Percentiles rank a stretch among this genome's conserved stretches.
Evolutionary conservation across 1,140 invertebrate species (phyloP).

Genomic region (Pseudomyrmex gracilis): DNA sequence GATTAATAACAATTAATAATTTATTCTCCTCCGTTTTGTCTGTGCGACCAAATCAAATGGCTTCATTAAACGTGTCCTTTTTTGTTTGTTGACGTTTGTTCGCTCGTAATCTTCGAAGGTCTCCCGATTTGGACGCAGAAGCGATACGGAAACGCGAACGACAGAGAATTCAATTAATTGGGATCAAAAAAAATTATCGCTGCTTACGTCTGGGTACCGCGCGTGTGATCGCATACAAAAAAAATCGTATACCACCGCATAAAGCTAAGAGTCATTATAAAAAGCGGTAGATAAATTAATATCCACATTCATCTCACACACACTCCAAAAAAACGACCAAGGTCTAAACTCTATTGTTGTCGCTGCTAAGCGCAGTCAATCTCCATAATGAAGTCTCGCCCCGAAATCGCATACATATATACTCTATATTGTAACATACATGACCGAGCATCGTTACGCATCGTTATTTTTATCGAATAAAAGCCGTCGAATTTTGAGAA

Average conservation of each 20-base stretch:
- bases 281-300: neutral
- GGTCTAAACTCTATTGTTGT: neutral
- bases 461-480: neutral
- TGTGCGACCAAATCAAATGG: neutral
- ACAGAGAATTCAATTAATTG: slow-evolving; percentile 63
- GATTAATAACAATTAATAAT: slow-evolving; percentile 39
- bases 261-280: neutral
- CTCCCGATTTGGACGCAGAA: slow-evolving; percentile 42
- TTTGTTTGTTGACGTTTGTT: neutral
- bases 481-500: neutral
- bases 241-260: neutral
- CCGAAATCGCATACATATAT: neutral
- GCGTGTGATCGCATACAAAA: neutral
- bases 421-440: neutral
- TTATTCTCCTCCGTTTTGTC: neutral
- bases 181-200: neutral
- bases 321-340: neutral
- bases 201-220: neutral
- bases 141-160: slow-evolving; percentile 21
- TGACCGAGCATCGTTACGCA: neutral
- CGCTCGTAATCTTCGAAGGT: neutral
- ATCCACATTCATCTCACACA: neutral
- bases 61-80: slow-evolving; percentile 41
- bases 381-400: neutral
- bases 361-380: neutral